Base-by-base conservation (phyloP, 2,113 vertebrate species). In the Glaucomys volans region DNA sequence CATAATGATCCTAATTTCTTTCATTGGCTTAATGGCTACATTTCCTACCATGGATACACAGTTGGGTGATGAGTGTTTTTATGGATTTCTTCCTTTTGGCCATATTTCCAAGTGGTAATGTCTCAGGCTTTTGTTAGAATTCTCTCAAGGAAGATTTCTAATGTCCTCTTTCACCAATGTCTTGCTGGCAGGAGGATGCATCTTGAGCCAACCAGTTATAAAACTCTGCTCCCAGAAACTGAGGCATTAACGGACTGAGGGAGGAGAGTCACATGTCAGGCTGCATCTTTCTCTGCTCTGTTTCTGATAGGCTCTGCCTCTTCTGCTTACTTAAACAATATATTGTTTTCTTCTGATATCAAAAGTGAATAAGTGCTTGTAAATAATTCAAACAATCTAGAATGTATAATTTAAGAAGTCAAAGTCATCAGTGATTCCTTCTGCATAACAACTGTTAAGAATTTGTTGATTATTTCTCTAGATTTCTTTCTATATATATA, bases 101-200 rank as follows among this genome's bases (percentile, higher is more conserved):
- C n/a, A 32, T 91, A 44, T 95, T 96, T 97, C 89, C 75, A 95
- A 75, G 62, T 76, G 86, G 44, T 87, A 96, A 92, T 95, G 59
- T 47, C 69, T 76, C 67, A 90, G 6, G 44, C 50, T 91, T 81
- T 77, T 52, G 86, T 94, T 71, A 94, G 86, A 88, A 90, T 90
- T 97, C 80, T 97, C 93, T 97, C 93, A 97, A 94, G 88, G 81
- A 93, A 94, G 94, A 74, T 86, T 92, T 97, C 77, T 92, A 82
- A 84, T 18, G 74, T 87, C 75, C 71, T 86, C 47, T 11, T 83
- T 83, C 24, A n/a, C 54, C 79, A 75, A 4, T 42, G 90, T 92
- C 96, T 94, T 66, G 42, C 44, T 95, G 95, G 76, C 90, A 87
- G 40, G 75, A 94, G 74, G 83, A n/a, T 50, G 42, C 8, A 4